Base-by-base conservation (phyloP, 1,140 invertebrate genomes). In the Melanaphis sacchari region DNA sequence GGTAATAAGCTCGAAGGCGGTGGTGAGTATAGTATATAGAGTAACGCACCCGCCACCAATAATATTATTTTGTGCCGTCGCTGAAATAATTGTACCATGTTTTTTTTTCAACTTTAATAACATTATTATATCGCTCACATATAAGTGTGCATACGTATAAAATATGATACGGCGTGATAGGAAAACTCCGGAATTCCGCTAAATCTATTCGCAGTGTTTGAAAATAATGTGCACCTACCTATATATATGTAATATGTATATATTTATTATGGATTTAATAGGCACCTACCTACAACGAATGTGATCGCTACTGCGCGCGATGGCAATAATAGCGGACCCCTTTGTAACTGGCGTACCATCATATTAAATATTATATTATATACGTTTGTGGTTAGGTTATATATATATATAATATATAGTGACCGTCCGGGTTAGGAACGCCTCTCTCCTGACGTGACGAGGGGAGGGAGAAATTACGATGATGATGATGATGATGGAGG, bases 1-100 rank as follows among this genome's bases (percentile, higher is more conserved):
- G 89, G 89, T 90, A 90, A 90, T 90, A 90, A 90, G 89, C 89
- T 90, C 54, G 89, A 66, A 90, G 89, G 89, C 89, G 89, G 38
- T 46, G 52, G 89, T 59, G 49, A 52, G 88, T 87, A 49, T 49
- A 88, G n/a, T 52, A 89, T 52, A 81, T 81, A 82, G 40, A 26
- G 31, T 88, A 90, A 66, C 89, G 38, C 46, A 54, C 88, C 89
- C 38, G 52, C 52, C 52, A 59, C 89, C 88, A 38, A 89, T 89
- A 89, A 89, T 89, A 89, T 59, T 90, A 59, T 90, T 90, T 66
- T 41, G 26, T 41, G 38, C 40, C 31, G 49, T 89, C 49, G 54
- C 38, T 41, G 87, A 89, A 89, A 89, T 89, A 89, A 89, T 89
- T 52, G 85, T n/a, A 43, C 43, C 31, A 5, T 36, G 59, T 24